Percentiles rank a stretch among this genome's conserved stretches.
phyloP scores from a whole-genome alignment of 2,888 invertebrate genomes.

The Xylocampa areola region DNA sequence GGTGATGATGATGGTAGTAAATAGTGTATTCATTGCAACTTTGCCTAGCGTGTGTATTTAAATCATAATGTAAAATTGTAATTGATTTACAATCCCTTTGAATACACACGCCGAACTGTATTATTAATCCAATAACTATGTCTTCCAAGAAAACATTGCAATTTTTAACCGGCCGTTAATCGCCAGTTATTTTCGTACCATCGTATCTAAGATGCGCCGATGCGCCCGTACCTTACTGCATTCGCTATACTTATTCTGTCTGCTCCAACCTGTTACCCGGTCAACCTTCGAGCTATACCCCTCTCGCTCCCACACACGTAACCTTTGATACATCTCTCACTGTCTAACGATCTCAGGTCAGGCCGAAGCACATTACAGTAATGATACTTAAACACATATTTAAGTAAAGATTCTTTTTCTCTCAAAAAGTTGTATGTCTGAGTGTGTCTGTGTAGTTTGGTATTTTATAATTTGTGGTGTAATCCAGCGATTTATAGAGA shows the following conservation, averaged over 20 bases:
- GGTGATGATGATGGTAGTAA: too few species aligned
- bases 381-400: conserved; percentile 89
- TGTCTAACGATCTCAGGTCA: conserved; percentile 81
- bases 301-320: conserved; percentile 65
- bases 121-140: too few species aligned
- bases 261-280: conserved; percentile 88
- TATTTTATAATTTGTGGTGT: conserved; percentile 61
- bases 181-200: conserved; percentile 58
- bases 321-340: conserved; percentile 64
- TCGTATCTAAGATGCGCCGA: conserved; percentile 76
- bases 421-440: conserved; percentile 78
- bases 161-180: conserved; percentile 61
- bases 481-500: conserved; percentile 50
- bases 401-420: conserved; percentile 87
- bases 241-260: conserved; percentile 85
- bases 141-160: not conserved
- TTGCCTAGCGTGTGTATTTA: too few species aligned
- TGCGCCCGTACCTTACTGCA: conserved; percentile 80
- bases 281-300: conserved; percentile 77
- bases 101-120: too few species aligned
- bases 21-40: too few species aligned
- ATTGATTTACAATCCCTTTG: too few species aligned
- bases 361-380: conserved; percentile 85
- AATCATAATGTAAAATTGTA: too few species aligned
- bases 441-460: conserved; percentile 64